Base-by-base conservation (phyloP, 2,113 vertebrate genomes). In the Fukomys damarensis region DNA sequence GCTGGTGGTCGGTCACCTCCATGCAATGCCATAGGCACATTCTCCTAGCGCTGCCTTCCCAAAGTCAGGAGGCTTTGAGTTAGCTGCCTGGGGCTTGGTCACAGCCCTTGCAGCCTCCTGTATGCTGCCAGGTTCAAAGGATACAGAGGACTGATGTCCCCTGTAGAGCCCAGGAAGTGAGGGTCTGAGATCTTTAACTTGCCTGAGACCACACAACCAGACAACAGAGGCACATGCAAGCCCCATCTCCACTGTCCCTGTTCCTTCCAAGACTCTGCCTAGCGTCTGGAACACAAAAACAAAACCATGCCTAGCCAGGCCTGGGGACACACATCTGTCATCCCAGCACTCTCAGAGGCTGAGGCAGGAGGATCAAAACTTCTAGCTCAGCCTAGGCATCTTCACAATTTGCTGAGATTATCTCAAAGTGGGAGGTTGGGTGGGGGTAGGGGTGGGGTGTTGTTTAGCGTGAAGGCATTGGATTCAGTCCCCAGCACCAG, bases 81-180 rank as follows among this genome's bases (percentile, higher is more conserved):
- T 95, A 79, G 70, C 70, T 32, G 85, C 70, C 92, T 59, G 91
- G 38, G 61, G 66, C 91, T 93, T 59, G 89, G 59, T 89, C 96
- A 87, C 0, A 0, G 70, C 59, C 65, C 43, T 54, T 41, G 9
- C 2, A 65, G 59, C 54, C 58, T 86, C 79, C 83, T 89, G 61
- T 32, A 24, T 1, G n/a, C 54, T 43, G 74, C 66, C 89, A 81
- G 79, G 89, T 92, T 96, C 72, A 91, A 96, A 96, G 89, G 59
- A 59, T 58, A 76, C 8, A 43, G 54, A 35, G 2, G 0, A 41
- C 5, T 32, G n/a, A 56, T 17, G 17, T 13, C 30, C 35, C 52
- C 43, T 12, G 19, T 19, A 30, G 24, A 89, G 52, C 28, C 56
- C 5, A 58, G 68, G 72, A 87, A 58, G 65, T 54, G 87, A 89